Conservation (phyloP, 1,140 invertebrate genomes). For the Platorchestia sp. region DNA sequence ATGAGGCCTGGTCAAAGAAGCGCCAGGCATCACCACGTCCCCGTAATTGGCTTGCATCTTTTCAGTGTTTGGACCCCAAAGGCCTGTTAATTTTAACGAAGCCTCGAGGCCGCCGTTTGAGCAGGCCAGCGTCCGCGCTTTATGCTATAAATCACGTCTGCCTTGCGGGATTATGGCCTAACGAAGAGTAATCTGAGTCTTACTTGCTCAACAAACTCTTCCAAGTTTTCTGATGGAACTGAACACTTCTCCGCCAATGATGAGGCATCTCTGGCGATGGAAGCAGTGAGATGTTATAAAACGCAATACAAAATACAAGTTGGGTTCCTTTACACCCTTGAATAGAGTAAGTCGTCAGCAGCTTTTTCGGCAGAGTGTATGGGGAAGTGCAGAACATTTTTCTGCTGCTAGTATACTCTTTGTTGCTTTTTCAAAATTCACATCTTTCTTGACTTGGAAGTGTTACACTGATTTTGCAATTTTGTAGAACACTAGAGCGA, state of each 20-base stretch:
- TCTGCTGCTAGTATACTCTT: no score
- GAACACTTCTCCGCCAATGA: not conserved
- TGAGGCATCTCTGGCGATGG: not conserved
- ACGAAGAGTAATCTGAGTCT: not conserved
- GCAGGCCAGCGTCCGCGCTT: not conserved
- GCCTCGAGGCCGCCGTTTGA: not conserved
- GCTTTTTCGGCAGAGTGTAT: no score
- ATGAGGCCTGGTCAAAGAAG: not conserved
- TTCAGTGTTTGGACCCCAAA: not conserved
- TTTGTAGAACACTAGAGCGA: no score
- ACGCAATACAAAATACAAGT: not conserved
- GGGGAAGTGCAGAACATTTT: no score
- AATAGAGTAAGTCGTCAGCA: no score
- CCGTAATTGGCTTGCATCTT: conserved; percentile 6
- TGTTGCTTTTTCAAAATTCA: no score
- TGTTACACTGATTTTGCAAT: no score
- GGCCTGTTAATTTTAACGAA: not conserved
- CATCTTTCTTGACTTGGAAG: no score
- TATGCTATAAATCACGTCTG: not conserved
- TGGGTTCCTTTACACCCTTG: not conserved
- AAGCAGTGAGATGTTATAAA: not conserved
- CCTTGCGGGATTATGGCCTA: not conserved
- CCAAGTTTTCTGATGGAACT: not conserved
- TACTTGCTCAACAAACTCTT: not conserved
- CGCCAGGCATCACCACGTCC: not conserved